Evolutionary conservation across 1,140 invertebrate genomes (phyloP), one percentile per base, ranked within the genome.

Genomic region (Lepidurus apus): DNA sequence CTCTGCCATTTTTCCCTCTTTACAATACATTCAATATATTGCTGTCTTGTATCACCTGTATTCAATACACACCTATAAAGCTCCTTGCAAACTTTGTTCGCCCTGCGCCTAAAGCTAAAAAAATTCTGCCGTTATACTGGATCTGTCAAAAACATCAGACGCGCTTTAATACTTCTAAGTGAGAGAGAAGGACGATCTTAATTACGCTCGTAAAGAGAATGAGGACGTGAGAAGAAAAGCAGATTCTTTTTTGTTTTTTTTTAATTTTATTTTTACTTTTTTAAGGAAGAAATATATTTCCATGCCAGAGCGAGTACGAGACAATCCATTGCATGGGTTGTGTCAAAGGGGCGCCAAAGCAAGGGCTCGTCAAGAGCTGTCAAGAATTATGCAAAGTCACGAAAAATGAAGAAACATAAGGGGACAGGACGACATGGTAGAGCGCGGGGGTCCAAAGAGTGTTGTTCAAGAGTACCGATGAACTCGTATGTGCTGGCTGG

Each of bases 301-400:
- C 7, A 65, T 65, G n/a, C 8, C 5, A 65, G 17, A 65, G 6
- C 7, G 17, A n/a, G 21, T 13, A n/a, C 53, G 17, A 65, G 53
- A 65, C 53, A 65, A 65, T 7, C 21, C 53, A 65, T 65, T 65
- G 53, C 53, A 65, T 65, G 53, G 53, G 34, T 21, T 65, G 53
- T 65, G 53, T 65, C 53, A 65, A 65, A 65, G 53, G 34, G 53
- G 53, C n/a, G 13, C 53, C 53, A 65, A 65, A 65, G 53, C 53
- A 65, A 65, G 53, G 21, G 53, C 53, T 21, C 53, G 53, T 11
- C 53, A 65, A 65, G 53, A 65, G 53, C 53, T n/a, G 53, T 65
- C 53, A 65, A 65, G 53, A 65, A 65, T 65, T 65, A 65, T 65
- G 53, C 53, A 65, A 65, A 65, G 53, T 65, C 53, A 65, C 53